phyloP scores from a whole-genome alignment of 2,113 vertebrate species.

The Hystrix cristata region DNA sequence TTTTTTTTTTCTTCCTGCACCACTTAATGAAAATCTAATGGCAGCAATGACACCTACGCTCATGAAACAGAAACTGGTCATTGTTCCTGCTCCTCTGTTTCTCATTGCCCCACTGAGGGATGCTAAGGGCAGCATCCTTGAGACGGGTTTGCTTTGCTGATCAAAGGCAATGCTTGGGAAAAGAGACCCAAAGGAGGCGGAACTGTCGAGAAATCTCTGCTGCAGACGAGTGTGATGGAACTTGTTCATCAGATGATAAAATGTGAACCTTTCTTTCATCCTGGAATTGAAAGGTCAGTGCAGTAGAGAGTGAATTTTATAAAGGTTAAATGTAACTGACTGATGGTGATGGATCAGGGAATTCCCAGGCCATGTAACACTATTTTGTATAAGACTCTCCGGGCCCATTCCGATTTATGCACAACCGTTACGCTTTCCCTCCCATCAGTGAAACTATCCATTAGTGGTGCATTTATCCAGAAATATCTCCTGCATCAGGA shows the following conservation, averaged over 20 bases:
- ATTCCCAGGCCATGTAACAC: not conserved
- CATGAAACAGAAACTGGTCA: conserved; percentile 57
- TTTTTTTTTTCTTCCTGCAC: conserved; percentile 67
- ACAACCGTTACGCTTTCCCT: not conserved
- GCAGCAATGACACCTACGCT: conserved; percentile 44
- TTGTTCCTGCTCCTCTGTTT: conserved; percentile 37
- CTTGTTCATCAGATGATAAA: not conserved
- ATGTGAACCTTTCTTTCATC: conserved; percentile 50
- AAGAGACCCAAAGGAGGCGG: not conserved
- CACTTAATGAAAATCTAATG: conserved; percentile 74
- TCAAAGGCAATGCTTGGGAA: not conserved
- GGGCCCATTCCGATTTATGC: not conserved
- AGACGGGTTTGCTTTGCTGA: conserved; percentile 61
- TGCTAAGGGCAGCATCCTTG: not conserved
- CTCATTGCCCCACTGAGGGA: not conserved
- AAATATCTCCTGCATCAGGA: too few relatives aligned
- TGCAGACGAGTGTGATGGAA: not conserved
- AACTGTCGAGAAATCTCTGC: not conserved
- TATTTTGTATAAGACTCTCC: not conserved
- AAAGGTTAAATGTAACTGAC: conserved; percentile 41
- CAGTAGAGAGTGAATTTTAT: not conserved
- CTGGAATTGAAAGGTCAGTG: conserved; percentile 37
- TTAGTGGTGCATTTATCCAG: not conserved
- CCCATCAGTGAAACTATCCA: not conserved
- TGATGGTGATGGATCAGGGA: not conserved